Conservation (phyloP, 2,888 invertebrate genomes). For the Apamea crenata region DNA sequence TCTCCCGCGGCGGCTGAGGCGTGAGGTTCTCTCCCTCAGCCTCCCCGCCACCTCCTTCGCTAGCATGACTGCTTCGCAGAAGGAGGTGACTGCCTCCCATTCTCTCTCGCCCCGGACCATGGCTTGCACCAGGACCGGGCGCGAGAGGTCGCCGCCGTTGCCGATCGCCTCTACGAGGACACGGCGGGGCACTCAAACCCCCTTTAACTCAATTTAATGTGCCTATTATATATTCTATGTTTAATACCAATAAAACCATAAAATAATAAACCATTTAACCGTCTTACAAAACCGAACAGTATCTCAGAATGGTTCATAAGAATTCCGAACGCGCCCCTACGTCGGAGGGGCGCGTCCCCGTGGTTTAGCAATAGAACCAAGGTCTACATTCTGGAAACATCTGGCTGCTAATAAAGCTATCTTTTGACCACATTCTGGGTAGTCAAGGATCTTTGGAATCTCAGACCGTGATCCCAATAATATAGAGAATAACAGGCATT, state of each 20-base stretch:
- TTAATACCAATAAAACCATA: background rate
- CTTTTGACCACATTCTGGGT: slow-evolving; percentile 62
- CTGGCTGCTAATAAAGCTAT: slow-evolving; percentile 63
- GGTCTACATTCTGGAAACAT: slow-evolving; percentile 59
- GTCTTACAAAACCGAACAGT: slow-evolving; percentile 23
- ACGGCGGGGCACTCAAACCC: background rate
- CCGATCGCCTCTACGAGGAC: too few relatives aligned
- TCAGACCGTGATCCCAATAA: slow-evolving; percentile 46
- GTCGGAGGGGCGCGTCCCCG: too few relatives aligned
- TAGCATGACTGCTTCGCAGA: too few relatives aligned
- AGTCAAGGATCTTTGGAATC: slow-evolving; percentile 54
- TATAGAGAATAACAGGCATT: slow-evolving; percentile 65
- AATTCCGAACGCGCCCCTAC: slow-evolving; percentile 48
- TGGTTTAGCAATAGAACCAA: slow-evolving; percentile 53
- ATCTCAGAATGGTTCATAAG: slow-evolving; percentile 44
- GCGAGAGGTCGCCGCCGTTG: too few relatives aligned
- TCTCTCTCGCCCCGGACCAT: too few relatives aligned
- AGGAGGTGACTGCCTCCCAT: too few relatives aligned
- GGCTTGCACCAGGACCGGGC: too few relatives aligned
- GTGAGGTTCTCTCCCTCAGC: too few relatives aligned
- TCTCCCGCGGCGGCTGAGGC: too few relatives aligned
- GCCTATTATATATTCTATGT: too few relatives aligned
- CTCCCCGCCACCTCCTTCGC: too few relatives aligned
- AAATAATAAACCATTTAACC: slow-evolving; percentile 18
- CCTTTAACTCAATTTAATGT: background rate